These are phyloP conservation scores for Hydroisotoma schaefferi DNA, from an alignment of 2,888 invertebrate species.

Conservation along the genomic window DNA sequence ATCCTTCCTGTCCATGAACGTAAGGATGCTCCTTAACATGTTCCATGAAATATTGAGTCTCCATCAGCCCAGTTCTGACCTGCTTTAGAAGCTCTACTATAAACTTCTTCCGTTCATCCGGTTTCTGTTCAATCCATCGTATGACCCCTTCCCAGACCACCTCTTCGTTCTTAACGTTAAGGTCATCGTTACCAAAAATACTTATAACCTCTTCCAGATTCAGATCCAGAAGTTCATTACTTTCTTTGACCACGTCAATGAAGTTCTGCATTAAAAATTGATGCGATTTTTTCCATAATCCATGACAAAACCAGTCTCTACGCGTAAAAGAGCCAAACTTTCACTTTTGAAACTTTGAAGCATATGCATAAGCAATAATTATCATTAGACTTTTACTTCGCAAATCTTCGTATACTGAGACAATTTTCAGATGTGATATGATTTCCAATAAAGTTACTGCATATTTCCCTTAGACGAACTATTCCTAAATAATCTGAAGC, in stretches of 20 bases:
- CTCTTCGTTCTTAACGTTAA: slow-evolving; percentile 84
- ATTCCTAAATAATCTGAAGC: slow-evolving; percentile 80
- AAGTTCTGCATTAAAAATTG: slow-evolving; percentile 73
- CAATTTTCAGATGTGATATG: slow-evolving; percentile 73
- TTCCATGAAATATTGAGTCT: slow-evolving; percentile 85
- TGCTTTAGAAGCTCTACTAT: slow-evolving; percentile 76
- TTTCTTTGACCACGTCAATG: slow-evolving; percentile 65
- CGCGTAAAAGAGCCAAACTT: slow-evolving; percentile 17
- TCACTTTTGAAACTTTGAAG: too few relatives aligned
- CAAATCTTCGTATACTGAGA: slow-evolving; percentile 79
- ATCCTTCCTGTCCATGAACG: slow-evolving; percentile 75
- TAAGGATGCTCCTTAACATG: slow-evolving; percentile 76
- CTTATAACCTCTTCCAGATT: slow-evolving; percentile 66
- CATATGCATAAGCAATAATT: too few relatives aligned
- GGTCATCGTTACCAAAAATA: slow-evolving; percentile 72
- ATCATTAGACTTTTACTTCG: slow-evolving; percentile 64
- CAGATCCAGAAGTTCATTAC: slow-evolving; percentile 70
- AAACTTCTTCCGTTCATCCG: slow-evolving; percentile 66
- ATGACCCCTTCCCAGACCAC: slow-evolving; percentile 80
- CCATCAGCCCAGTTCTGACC: slow-evolving; percentile 75
- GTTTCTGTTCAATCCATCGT: slow-evolving; percentile 79
- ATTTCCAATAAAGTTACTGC: slow-evolving; percentile 69
- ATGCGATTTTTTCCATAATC: slow-evolving; percentile 66
- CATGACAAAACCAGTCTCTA: slow-evolving; percentile 60
- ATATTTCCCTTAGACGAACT: slow-evolving; percentile 25